Conservation (phyloP, 2,888 invertebrate genomes). For the Strigamia crassipes region DNA sequence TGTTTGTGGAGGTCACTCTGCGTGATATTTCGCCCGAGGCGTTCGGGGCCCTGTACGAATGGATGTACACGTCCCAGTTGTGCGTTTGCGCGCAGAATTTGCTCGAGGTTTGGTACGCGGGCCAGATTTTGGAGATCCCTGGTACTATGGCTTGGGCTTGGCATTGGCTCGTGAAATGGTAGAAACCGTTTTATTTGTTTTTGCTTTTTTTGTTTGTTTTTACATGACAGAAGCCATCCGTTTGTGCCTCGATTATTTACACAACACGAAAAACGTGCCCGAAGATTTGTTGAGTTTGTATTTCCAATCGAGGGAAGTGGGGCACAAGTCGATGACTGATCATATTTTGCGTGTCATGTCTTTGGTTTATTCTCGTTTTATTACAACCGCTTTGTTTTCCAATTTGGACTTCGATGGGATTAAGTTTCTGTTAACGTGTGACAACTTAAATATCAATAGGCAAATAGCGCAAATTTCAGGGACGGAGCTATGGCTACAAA, state of each 20-base stretch:
- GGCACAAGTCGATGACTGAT: background rate
- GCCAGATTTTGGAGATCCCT: conserved; percentile 4
- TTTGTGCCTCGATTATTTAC: background rate
- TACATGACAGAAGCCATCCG: conserved; percentile 1
- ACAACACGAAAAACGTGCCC: conserved; percentile 12
- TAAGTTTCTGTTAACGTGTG: conserved; percentile 7
- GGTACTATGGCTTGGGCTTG: no score
- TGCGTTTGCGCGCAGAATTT: background rate
- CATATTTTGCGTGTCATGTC: conserved; percentile 35
- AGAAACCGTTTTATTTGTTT: no score
- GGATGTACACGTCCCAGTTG: conserved; percentile 50
- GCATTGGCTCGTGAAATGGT: no score
- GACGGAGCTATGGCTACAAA: no score
- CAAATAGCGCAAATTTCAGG: no score
- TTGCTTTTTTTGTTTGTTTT: conserved; percentile 17
- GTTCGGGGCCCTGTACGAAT: conserved; percentile 48
- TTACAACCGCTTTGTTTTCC: background rate
- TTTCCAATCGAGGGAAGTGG: background rate
- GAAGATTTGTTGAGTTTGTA: background rate
- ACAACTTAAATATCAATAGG: conserved; percentile 41
- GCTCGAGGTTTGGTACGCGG: conserved; percentile 7
- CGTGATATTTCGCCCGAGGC: conserved; percentile 48
- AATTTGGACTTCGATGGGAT: conserved; percentile 6
- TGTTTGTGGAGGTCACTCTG: conserved; percentile 4
- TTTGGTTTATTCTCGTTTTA: conserved; percentile 28